Evolutionary conservation across 2,797 vertebrate genomes (phyloP).

Genomic region (Pantherophis alleghaniensis): DNA sequence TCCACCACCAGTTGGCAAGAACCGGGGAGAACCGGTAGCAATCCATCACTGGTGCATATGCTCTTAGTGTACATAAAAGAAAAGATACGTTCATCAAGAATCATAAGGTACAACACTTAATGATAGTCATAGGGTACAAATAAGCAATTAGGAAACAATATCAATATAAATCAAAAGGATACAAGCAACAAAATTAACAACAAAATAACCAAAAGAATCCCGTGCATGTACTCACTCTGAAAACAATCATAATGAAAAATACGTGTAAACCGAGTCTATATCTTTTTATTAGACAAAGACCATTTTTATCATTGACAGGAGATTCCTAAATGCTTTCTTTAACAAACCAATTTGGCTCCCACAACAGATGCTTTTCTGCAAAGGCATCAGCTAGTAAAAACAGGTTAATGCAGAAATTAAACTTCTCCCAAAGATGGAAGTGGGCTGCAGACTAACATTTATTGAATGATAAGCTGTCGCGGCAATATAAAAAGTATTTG

Average conservation of each 20-base stretch:
- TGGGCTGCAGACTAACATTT: slow-evolving; percentile 75
- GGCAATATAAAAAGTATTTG: slow-evolving; percentile 76
- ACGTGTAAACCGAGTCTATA: slow-evolving; percentile 69
- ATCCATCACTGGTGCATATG: too few species aligned
- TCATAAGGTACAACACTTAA: too few species aligned
- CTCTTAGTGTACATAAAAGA: too few species aligned
- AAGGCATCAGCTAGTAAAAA: slow-evolving; percentile 70
- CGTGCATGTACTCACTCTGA: slow-evolving; percentile 26
- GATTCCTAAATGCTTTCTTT: slow-evolving; percentile 74
- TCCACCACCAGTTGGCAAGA: too few species aligned
- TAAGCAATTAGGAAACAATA: too few species aligned
- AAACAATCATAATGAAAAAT: slow-evolving; percentile 38
- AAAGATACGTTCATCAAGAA: too few species aligned
- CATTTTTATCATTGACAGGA: slow-evolving; percentile 71
- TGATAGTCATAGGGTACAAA: too few species aligned
- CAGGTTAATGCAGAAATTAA: slow-evolving; percentile 80
- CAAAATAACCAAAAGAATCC: slow-evolving; percentile 40
- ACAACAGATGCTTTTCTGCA: slow-evolving; percentile 62
- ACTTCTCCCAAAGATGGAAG: slow-evolving; percentile 73
- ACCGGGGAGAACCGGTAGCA: too few species aligned
- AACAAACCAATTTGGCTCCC: slow-evolving; percentile 71
- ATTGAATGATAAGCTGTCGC: slow-evolving; percentile 78
- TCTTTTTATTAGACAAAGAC: slow-evolving; percentile 72
- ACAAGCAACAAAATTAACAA: too few species aligned
- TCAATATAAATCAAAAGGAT: too few species aligned